These are phyloP conservation scores for Caracal caracal DNA, from an alignment of 2,113 vertebrate genomes.

Conservation along the genomic window DNA sequence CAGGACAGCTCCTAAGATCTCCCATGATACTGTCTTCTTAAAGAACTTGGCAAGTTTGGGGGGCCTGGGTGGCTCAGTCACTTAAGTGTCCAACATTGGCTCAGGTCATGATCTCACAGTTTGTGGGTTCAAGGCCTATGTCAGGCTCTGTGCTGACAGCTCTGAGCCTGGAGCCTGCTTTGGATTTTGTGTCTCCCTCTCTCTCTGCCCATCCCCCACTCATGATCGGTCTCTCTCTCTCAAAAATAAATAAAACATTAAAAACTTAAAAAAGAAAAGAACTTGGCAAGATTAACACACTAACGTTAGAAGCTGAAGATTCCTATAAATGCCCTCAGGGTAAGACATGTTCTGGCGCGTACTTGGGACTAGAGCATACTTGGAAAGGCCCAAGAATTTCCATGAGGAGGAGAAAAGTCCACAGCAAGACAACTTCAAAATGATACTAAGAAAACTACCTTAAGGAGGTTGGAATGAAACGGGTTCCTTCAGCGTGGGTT, in stretches of 20 bases:
- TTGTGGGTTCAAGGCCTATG: too few species aligned
- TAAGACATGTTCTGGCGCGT: not conserved
- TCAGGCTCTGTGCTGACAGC: too few species aligned
- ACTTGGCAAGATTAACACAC: not conserved
- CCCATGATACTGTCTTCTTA: not conserved
- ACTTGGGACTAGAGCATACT: not conserved
- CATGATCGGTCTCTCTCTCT: too few species aligned
- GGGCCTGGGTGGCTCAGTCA: too few species aligned
- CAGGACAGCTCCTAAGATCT: not conserved
- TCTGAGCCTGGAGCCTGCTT: too few species aligned
- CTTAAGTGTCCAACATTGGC: too few species aligned
- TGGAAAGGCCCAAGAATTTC: conserved; percentile 7
- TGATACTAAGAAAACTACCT: not conserved
- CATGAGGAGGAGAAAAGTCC: not conserved
- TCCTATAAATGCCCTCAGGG: not conserved
- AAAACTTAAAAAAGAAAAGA: not conserved
- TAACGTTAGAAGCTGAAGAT: not conserved
- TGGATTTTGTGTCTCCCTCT: too few species aligned
- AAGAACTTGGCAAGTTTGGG: not conserved
- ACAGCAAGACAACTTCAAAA: not conserved
- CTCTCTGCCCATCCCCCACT: too few species aligned
- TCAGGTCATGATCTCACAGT: too few species aligned
- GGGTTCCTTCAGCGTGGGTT: not conserved
- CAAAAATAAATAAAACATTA: too few species aligned
- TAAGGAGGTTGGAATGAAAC: not conserved